Base-by-base conservation (phyloP, 92 coral and sea anemone genomes). In the Scolanthus callimorphus region DNA sequence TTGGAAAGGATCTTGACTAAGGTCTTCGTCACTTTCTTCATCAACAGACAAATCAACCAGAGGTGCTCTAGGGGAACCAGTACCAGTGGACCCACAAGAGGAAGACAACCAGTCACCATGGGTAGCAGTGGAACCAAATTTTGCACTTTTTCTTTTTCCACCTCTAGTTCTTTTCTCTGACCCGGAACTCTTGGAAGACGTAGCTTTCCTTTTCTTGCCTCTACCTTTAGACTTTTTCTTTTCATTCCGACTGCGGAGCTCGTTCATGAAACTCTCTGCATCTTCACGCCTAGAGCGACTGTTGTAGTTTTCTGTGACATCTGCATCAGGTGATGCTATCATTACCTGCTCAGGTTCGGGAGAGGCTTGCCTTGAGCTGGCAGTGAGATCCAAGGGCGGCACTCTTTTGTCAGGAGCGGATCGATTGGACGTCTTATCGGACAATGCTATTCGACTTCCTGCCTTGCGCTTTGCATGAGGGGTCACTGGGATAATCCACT, bases 401-500 rank as follows among this genome's bases (percentile, higher is more conserved):
- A n/a, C n/a, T n/a, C n/a, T n/a, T n/a, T n/a, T n/a, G n/a, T n/a
- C n/a, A n/a, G n/a, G n/a, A 34, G 41, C 41, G 15, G 41, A 19
- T 9, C 52, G 52, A 34, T 34, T 34, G 15, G 43, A 6, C 15
- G 15, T 15, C 52, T 52, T 19, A n/a, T 59, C 65, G 22, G 44
- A 25, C 12, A 45, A 31, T 37, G 65, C 11, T 10, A n/a, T 10
- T 13, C 17, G 60, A 25, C 60, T 53, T 1, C 31, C 23, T 29
- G 27, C 17, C 22, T 37, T 65, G 2, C 24, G 8, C 20, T 68
- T 68, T 27, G 57, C 31, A 26, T 57, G 63, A 23, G 85, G 85
- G 17, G 85, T 78, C 27, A 70, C 85, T 47, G 85, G 79, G 52
- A 78, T 62, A 57, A 78, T 43, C 55, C 26, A 37, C 25, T 15